Evolutionary conservation across 1,140 invertebrate species (phyloP).

Genomic region (Cydia splendana): DNA sequence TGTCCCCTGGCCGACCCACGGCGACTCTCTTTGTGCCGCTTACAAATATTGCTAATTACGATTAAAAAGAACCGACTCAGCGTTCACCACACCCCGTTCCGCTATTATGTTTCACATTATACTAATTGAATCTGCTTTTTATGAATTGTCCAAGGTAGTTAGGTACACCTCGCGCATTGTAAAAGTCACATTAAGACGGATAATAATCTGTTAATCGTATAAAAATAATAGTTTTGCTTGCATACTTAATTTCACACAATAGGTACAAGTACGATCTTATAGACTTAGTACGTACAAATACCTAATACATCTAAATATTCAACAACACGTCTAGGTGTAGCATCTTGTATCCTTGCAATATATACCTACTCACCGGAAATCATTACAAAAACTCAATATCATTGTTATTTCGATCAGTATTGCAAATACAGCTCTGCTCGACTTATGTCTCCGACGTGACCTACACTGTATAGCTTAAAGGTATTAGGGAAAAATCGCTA

Average conservation of each 20-base stretch:
- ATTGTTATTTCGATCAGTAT: slow-evolving; percentile 23
- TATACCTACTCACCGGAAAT: background rate
- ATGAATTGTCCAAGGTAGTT: background rate
- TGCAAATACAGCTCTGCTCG: slow-evolving; percentile 30
- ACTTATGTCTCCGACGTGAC: slow-evolving; percentile 56
- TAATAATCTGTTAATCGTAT: background rate
- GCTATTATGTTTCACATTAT: slow-evolving; percentile 42
- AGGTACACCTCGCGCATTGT: background rate
- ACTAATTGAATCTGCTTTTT: slow-evolving; percentile 28
- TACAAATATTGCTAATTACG: slow-evolving; percentile 75
- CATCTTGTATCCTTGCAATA: background rate
- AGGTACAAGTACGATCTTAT: too few species aligned
- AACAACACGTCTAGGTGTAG: too few species aligned
- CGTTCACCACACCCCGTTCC: slow-evolving; percentile 32
- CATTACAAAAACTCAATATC: slow-evolving; percentile 3
- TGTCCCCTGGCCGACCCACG: slow-evolving; percentile 63
- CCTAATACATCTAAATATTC: too few species aligned
- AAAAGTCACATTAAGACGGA: background rate
- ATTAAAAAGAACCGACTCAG: slow-evolving; percentile 63
- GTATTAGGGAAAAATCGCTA: slow-evolving; percentile 75
- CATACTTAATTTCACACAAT: too few species aligned
- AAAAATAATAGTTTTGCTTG: background rate
- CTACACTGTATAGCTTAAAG: slow-evolving; percentile 60
- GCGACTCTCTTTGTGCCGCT: slow-evolving; percentile 63
- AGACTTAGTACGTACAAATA: too few species aligned